These are phyloP conservation scores for Pao palembangensis DNA, from an alignment of 2,113 vertebrate genomes.

Conservation along the genomic window DNA sequence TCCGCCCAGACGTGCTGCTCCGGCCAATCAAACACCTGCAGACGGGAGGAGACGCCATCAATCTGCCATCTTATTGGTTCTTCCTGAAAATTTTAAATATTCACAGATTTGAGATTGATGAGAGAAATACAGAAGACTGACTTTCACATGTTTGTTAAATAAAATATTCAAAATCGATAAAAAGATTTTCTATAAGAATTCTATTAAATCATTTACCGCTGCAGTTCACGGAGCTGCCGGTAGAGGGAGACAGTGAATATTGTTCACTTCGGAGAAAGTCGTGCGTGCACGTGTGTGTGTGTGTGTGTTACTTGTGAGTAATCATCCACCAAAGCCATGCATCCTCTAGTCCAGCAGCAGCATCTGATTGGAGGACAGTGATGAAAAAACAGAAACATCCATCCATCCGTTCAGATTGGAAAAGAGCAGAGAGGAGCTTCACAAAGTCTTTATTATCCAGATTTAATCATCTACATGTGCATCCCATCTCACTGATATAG, in stretches of 20 bases:
- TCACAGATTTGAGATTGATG: no score
- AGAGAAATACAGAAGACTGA: background rate
- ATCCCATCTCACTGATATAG: background rate
- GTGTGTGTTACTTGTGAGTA: constrained; percentile 45
- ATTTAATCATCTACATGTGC: constrained; percentile 69
- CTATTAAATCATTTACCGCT: constrained; percentile 19
- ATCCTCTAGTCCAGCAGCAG: constrained; percentile 46
- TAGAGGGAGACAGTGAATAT: constrained; percentile 61
- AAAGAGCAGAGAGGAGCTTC: constrained; percentile 50
- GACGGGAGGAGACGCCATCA: background rate
- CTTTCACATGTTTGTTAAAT: background rate
- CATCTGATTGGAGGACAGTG: constrained; percentile 31
- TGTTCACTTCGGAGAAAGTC: background rate
- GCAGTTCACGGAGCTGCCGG: constrained; percentile 77
- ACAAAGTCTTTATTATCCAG: constrained; percentile 71
- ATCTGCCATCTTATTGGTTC: background rate
- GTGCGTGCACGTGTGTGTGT: constrained; percentile 27
- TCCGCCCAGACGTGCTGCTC: constrained; percentile 57
- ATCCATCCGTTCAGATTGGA: constrained; percentile 34
- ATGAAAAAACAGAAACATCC: constrained; percentile 1
- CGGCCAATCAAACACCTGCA: constrained; percentile 58
- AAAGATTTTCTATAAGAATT: background rate
- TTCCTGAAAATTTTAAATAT: no score
- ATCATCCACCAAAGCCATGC: constrained; percentile 63
- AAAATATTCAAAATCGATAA: background rate